Percentiles rank a stretch among this genome's conserved stretches.
These are phyloP conservation scores for Oxyteleia sp. DNA, from an alignment of 2,888 invertebrate genomes.

Conservation along the genomic window DNA sequence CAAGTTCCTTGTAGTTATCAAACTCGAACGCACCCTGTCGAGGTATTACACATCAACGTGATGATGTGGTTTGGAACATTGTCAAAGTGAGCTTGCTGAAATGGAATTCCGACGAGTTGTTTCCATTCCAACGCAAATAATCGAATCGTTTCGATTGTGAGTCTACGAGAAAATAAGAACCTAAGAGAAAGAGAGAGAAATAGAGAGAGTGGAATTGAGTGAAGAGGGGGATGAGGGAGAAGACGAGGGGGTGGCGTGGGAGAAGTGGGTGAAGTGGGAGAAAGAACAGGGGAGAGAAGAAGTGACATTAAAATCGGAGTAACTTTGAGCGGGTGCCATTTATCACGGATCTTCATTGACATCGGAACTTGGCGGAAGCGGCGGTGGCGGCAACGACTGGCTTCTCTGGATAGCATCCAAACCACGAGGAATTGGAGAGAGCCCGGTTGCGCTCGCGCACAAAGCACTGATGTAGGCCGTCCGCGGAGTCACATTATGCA, in stretches of 20 bases:
- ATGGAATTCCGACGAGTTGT: conserved; percentile 50
- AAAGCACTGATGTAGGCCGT: conserved; percentile 76
- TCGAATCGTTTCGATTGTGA: conserved; percentile 39
- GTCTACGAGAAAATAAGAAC: conserved; percentile 39
- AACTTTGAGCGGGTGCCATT: conserved; percentile 60
- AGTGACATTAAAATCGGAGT: conserved; percentile 66
- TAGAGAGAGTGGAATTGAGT: background rate
- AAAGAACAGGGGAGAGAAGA: conserved; percentile 34
- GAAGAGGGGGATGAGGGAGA: conserved; percentile 1
- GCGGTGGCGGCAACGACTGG: conserved; percentile 41
- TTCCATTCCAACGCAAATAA: conserved; percentile 44
- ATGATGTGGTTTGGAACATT: conserved; percentile 56
- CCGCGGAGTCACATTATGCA: conserved; percentile 83
- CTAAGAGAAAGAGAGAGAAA: background rate
- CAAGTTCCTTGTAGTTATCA: conserved; percentile 66
- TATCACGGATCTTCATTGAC: conserved; percentile 65
- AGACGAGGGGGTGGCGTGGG: background rate
- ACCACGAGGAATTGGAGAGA: conserved; percentile 82
- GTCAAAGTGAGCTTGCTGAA: conserved; percentile 54
- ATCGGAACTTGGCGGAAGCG: conserved; percentile 60
- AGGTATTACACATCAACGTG: conserved; percentile 44
- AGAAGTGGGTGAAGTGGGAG: too few relatives aligned
- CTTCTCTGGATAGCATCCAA: conserved; percentile 82
- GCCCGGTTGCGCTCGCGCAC: conserved; percentile 76
- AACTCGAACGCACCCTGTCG: conserved; percentile 51